Conservation (phyloP, 2,797 vertebrate genomes). For the Acipenser ruthenus region DNA sequence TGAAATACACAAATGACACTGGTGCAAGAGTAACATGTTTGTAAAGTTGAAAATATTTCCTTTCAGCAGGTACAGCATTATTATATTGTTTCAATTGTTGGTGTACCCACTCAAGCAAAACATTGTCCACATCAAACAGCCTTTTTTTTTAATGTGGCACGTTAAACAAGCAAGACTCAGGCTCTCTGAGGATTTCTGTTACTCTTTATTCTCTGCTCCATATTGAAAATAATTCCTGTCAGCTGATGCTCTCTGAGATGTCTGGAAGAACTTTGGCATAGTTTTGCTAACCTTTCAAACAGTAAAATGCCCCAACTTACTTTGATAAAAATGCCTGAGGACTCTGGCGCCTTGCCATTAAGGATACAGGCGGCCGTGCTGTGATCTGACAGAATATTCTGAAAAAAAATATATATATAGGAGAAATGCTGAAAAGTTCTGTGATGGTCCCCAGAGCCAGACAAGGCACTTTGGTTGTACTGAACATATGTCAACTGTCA, state of each 20-base stretch:
- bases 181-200: slow-evolving; percentile 28
- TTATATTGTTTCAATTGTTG: neutral
- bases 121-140: neutral
- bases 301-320: slow-evolving; percentile 41
- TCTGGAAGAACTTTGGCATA: slow-evolving; percentile 53
- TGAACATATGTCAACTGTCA: slow-evolving; percentile 75
- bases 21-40: too few species aligned
- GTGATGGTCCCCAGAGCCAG: slow-evolving; percentile 51
- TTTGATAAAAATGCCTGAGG: slow-evolving; percentile 48
- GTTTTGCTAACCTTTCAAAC: slow-evolving; percentile 55
- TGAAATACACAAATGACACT: too few species aligned
- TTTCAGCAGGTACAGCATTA: too few species aligned
- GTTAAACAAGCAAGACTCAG: slow-evolving; percentile 28
- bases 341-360: slow-evolving; percentile 53
- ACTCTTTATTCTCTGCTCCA: slow-evolving; percentile 34
- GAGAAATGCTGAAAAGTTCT: slow-evolving; percentile 45
- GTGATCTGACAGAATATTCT: slow-evolving; percentile 43
- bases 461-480: slow-evolving; percentile 55
- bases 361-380: slow-evolving; percentile 48
- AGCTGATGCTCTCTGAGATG: slow-evolving; percentile 38
- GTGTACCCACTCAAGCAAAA: neutral
- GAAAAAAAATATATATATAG: slow-evolving; percentile 12
- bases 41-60: too few species aligned
- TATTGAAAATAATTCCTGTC: slow-evolving; percentile 41
- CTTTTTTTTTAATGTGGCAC: slow-evolving; percentile 12